Evolutionary conservation across 2,888 invertebrate species (phyloP), one percentile per base, ranked within the genome.

Genomic region (Clivina fossor): DNA sequence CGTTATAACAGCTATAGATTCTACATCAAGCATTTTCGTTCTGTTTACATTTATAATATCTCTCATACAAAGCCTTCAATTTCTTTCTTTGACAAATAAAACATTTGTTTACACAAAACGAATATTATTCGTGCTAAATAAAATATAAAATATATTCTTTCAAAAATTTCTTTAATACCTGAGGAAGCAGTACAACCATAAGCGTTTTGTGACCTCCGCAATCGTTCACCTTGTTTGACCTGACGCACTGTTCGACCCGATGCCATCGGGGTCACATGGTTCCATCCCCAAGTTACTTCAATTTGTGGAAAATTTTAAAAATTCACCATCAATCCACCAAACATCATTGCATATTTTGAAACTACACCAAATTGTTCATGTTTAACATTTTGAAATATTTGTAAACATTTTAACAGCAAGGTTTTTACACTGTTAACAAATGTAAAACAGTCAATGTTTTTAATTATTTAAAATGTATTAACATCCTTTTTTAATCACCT

Each of bases 241-340:
- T 83, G 85, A 66, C 85, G 81, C 66, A 86, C 86, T 63, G 85
- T 86, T 68, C 81, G 80, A 69, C 78, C 77, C 57, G 76, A 76
- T 65, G 78, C 84, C 85, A 85, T 85, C 19, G 44, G 44, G 44
- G 44, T 44, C 72, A 81, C 82, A 81, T 80, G 78, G 74, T 80
- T 77, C 76, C 72, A 76, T 76, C 70, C 67, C 68, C 64, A 53
- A 30, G 44, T 54, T 28, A 41, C 37, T 11, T 46, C 22, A 13
- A 20, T 22, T 18, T 33, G 24, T 37, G 19, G 13, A 18, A 13
- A 13, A 22, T 22, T 22, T 19, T n/a, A 2, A 20, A 13, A 37
- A 20, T 13, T n/a, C 22, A 41, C 8, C 41, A 3, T 7, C 15
- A 22, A 22, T 26, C 15, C 15, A 22, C n/a, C 24, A 20, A n/a